Evolutionary conservation across 2,797 vertebrate genomes (phyloP), one percentile per base, ranked within the genome.

Genomic region (Brotula barbata): DNA sequence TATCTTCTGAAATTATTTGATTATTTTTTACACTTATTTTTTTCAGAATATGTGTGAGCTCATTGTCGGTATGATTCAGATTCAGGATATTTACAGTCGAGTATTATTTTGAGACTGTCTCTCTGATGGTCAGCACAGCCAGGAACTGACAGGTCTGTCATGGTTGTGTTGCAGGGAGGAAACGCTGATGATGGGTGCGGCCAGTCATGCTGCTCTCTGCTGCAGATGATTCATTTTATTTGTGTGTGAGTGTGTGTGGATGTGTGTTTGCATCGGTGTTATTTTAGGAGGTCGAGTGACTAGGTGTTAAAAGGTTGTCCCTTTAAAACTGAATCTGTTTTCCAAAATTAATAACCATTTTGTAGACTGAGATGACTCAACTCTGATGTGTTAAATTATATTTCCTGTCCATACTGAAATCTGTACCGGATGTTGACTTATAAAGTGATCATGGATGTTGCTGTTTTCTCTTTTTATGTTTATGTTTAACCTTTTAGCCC

Each of bases 161-260:
- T n/a, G 39, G 47, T 13, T 21, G 15, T 37, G 3, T 43, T 53
- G 16, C 14, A 33, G 9, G 14, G 21, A 54, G 47, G 42, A 42
- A 39, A 42, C 25, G 16, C 44, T 17, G 48, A 43, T 16, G 9
- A 13, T 48, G 66, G 85, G 71, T 77, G 85, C 67, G 78, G 64
- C 34, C 2, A 12, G 52, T 65, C 58, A 44, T 40, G 41, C 50
- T 58, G 57, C 50, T 55, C 45, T 67, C 41, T 20, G 2, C 45
- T 36, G 44, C 12, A 44, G 47, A 69, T 72, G 37, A 73, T 47
- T 77, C 52, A 68, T 49, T 68, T 52, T 34, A 19, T 50, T 67
- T 49, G 34, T 58, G 17, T 57, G n/a, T 62, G 45, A 17, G 20
- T 48, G 45, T 37, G 45, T 44, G 9, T 44, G 39, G 14, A 15